Evolutionary conservation across 2,113 vertebrate species (phyloP).

Genomic region (Tragulus kanchil): DNA sequence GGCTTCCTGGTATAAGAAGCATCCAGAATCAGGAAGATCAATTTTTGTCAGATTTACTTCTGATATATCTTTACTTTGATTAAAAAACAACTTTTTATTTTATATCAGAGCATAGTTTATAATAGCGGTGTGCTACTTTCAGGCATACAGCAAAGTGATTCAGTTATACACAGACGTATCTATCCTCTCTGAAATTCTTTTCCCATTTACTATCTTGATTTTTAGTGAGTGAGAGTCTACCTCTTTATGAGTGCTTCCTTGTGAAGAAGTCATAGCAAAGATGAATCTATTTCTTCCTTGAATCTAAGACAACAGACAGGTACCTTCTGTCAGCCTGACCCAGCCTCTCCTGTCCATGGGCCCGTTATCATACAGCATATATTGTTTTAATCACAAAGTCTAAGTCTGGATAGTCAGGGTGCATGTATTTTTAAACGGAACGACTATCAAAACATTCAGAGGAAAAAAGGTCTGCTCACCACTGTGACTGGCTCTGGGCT

Average conservation of each 20-base stretch:
- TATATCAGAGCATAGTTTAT: neutral
- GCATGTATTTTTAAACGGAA: neutral
- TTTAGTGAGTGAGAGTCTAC: neutral
- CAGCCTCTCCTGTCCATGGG: rapidly evolving
- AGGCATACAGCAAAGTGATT: neutral
- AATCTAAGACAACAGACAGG: neutral
- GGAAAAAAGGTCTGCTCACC: neutral
- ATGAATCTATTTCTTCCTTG: neutral
- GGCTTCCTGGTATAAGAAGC: neutral
- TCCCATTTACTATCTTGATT: neutral
- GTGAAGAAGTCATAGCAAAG: neutral
- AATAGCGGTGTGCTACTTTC: neutral
- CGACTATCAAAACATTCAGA: neutral
- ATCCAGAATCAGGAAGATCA: neutral
- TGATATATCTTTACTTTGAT: neutral
- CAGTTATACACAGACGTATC: neutral
- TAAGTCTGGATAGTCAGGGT: neutral
- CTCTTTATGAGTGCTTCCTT: neutral
- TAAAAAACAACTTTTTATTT: neutral
- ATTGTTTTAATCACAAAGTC: neutral
- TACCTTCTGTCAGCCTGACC: neutral
- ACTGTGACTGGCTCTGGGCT: neutral
- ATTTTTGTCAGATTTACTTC: neutral
- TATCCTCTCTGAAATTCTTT: neutral
- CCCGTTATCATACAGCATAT: neutral